These are phyloP conservation scores for Hystrix brachyura DNA, from an alignment of 2,113 vertebrate species.

Conservation along the genomic window DNA sequence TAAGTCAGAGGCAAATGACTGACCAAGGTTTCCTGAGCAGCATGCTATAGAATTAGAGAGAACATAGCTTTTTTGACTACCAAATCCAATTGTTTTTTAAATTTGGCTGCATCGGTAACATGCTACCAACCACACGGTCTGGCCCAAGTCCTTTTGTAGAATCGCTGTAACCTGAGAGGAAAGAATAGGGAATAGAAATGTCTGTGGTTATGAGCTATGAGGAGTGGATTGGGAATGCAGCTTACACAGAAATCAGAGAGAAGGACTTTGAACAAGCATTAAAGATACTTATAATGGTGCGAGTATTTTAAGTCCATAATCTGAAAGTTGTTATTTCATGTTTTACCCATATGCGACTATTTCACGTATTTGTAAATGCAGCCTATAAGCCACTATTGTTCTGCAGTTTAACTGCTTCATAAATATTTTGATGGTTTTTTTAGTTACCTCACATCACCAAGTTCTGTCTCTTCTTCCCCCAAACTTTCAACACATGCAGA, in stretches of 20 bases:
- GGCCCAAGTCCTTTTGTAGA: fast-evolving
- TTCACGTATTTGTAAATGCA: background rate
- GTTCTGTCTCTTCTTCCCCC: background rate
- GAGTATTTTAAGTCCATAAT: background rate
- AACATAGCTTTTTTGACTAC: background rate
- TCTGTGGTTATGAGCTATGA: background rate
- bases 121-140: fast-evolving
- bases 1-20: background rate
- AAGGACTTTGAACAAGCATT: background rate
- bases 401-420: background rate
- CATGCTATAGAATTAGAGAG: background rate
- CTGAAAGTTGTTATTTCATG: background rate
- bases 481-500: background rate
- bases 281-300: background rate
- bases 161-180: background rate
- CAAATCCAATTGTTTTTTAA: background rate
- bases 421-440: background rate
- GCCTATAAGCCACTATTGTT: background rate
- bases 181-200: background rate
- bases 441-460: background rate
- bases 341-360: background rate
- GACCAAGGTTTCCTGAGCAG: background rate
- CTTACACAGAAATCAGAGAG: background rate
- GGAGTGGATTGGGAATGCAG: background rate
- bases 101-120: background rate